A percentile compares a stretch with the other conserved stretches of the same genome.
phyloP scores from a whole-genome alignment of 2,797 vertebrate species.

The Eulemur rubriventer region DNA sequence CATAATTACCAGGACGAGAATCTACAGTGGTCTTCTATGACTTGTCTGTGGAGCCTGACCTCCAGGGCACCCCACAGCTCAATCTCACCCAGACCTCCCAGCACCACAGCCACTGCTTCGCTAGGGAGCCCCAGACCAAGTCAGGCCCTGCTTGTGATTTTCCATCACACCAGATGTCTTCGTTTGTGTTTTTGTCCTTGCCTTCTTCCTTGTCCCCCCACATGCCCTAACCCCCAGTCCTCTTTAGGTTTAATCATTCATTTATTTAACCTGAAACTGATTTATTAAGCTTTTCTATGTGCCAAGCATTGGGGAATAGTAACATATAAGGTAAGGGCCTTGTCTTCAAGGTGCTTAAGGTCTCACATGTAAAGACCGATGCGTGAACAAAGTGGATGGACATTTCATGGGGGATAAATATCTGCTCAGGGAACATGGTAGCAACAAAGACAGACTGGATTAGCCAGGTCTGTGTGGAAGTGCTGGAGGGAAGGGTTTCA shows the following conservation, averaged over 20 bases:
- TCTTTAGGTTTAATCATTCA: not conserved
- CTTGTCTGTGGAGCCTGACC: not conserved
- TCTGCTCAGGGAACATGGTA: not conserved
- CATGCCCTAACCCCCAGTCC: fast-evolving
- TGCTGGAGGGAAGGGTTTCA: not conserved
- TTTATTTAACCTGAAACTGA: not conserved
- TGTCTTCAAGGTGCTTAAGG: not conserved
- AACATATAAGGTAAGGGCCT: not conserved
- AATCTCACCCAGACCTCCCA: not conserved
- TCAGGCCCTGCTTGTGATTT: not conserved
- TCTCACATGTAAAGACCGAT: not conserved
- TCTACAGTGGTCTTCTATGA: not conserved
- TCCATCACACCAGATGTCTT: not conserved
- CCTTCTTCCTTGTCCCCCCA: not conserved
- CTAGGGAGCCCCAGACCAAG: not conserved
- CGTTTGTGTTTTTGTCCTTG: not conserved
- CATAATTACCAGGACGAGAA: not conserved
- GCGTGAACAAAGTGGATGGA: not conserved
- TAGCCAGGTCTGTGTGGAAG: not conserved
- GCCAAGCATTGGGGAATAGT: not conserved
- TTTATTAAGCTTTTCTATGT: not conserved
- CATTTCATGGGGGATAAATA: not conserved
- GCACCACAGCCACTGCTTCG: not conserved
- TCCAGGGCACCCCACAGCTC: not conserved
- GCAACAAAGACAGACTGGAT: not conserved